Conservation (phyloP, 2,797 vertebrate genomes). For the Schizothorax lantsangensis region DNA sequence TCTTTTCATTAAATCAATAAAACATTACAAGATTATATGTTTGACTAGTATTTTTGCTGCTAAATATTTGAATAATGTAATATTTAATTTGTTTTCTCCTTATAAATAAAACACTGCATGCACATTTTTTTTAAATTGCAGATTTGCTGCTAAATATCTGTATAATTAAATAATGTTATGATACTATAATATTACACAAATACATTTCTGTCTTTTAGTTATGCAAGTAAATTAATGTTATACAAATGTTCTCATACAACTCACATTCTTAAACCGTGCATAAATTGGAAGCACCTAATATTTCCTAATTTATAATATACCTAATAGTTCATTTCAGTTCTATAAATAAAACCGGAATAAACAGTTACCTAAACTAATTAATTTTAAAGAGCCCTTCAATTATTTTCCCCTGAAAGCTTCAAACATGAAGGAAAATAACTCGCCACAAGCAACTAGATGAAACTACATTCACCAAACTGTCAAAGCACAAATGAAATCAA, state of each 20-base stretch:
- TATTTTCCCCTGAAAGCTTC: not conserved
- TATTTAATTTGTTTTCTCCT: not conserved
- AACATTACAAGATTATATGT: not conserved
- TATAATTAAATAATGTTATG: not conserved
- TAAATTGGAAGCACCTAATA: not conserved
- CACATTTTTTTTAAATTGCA: not conserved
- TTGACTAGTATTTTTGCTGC: not conserved
- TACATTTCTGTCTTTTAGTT: not conserved
- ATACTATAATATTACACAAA: not conserved
- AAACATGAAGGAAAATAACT: not conserved
- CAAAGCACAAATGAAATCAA: not conserved
- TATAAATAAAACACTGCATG: not conserved
- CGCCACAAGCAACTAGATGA: not conserved
- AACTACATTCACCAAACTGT: not conserved
- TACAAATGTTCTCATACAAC: not conserved
- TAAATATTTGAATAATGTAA: not conserved
- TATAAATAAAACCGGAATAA: not conserved
- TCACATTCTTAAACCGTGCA: not conserved
- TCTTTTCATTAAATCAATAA: not conserved
- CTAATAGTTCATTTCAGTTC: not conserved
- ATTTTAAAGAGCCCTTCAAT: not conserved
- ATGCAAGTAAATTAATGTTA: not conserved
- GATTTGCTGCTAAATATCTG: not conserved
- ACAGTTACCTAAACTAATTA: not conserved
- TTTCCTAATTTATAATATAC: not conserved